These are phyloP conservation scores for Carollia perspicillata DNA, from an alignment of 2,113 vertebrate genomes.

Conservation along the genomic window DNA sequence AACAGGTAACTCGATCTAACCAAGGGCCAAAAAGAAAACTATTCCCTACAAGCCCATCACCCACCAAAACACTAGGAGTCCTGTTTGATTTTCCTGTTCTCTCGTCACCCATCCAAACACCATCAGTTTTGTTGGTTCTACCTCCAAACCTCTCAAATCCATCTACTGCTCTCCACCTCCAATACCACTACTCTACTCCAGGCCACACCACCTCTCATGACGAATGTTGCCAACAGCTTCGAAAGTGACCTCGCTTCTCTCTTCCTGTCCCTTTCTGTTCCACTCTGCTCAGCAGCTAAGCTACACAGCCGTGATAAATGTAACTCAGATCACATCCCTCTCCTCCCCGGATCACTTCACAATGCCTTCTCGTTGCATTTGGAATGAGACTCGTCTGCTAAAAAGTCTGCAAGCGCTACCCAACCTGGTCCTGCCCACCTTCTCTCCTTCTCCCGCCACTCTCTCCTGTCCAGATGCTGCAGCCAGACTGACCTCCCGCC, in stretches of 20 bases:
- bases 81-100: not conserved
- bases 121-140: not conserved
- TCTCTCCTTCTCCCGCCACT: not conserved
- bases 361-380: not conserved
- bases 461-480: not conserved
- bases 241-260: not conserved
- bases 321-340: not conserved
- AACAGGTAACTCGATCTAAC: not conserved
- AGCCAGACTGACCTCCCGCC: not conserved
- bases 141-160: not conserved
- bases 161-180: not conserved
- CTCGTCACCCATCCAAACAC: not conserved
- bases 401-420: not conserved
- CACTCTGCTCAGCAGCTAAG: not conserved
- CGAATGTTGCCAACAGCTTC: not conserved
- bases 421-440: not conserved
- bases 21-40: not conserved
- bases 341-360: not conserved
- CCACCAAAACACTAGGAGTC: not conserved
- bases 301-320: not conserved
- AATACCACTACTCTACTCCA: too few species aligned
- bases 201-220: accelerated
- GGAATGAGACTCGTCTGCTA: not conserved
- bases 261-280: too few species aligned
- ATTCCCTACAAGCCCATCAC: not conserved